Evolutionary conservation across 2,113 vertebrate genomes (phyloP), one percentile per base, ranked within the genome.

Genomic region (Gopherus evgoodei): DNA sequence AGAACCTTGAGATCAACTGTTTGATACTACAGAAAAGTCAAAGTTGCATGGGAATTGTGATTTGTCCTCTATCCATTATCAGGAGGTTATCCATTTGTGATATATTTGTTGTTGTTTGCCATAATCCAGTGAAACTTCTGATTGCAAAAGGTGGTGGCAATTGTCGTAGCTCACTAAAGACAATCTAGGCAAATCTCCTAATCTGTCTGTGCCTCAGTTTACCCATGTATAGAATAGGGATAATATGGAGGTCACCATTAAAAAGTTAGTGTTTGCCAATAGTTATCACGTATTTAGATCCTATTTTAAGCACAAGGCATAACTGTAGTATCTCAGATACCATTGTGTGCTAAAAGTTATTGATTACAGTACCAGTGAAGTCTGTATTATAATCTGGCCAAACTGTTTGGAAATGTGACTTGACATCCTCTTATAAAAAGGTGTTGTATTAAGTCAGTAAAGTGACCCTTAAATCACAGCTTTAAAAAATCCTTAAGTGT

Each of bases 401-500:
- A 59, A 59, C 65, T 4, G 1, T 81, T 90, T 25, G 79, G 31
- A 52, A 87, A 88, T 1, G 7, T 59, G 54, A 75, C 11, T 50
- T 11, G n/a, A 29, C 85, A 75, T 86, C 42, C 50, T 87, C 31
- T 8, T 47, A 80, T 35, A 50, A 89, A 89, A 93, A 91, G 49
- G 50, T 54, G 27, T 19, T 75, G 42, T 25, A 83, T 59, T 84
- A 12, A 29, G 79, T 49, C 83, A 69, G 56, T 56, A 44, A 44
- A 16, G 4, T 47, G 78, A 84, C 79, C 62, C 81, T 85, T 81
- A 90, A 83, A 94, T 79, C 0, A 14, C 44, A 82, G 85, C 4
- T 42, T 81, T 38, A 24, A 6, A 76, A 76, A 84, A 49, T 86
- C 75, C 82, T 93, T 91, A 84, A 94, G 62, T 97, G 86, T 69